Conservation (phyloP, 2,113 vertebrate species). For the Motacilla alba region DNA sequence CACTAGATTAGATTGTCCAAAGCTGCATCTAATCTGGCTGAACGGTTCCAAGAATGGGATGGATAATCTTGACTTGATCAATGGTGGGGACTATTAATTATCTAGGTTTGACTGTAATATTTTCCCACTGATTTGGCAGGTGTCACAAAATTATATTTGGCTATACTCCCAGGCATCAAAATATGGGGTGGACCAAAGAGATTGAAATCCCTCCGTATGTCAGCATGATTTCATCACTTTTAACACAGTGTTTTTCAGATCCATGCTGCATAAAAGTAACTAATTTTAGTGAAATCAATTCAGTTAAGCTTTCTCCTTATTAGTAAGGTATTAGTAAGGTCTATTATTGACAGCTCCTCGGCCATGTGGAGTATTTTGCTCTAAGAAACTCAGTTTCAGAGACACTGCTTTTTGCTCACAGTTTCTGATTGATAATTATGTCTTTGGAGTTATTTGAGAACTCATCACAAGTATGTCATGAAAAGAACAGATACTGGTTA, state of each 20-base stretch:
- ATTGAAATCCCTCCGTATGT: not conserved
- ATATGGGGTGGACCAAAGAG: not conserved
- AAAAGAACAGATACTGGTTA: not conserved
- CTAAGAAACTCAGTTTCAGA: not conserved
- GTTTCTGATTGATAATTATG: not conserved
- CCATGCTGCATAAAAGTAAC: not conserved
- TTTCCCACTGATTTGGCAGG: not conserved
- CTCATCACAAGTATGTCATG: not conserved
- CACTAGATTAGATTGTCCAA: not conserved
- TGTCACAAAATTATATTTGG: not conserved
- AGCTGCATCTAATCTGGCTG: not conserved
- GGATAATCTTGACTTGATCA: not conserved
- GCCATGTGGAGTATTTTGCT: not conserved
- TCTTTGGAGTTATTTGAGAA: not conserved
- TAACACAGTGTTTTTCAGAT: not conserved
- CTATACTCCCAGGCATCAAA: not conserved
- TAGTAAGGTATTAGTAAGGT: not conserved
- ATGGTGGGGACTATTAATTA: not conserved
- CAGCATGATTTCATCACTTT: not conserved
- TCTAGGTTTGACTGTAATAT: not conserved
- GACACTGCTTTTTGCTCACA: not conserved
- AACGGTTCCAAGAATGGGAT: not conserved
- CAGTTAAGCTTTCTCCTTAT: not conserved
- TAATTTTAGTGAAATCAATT: not conserved
- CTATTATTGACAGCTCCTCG: not conserved